Base-by-base conservation (phyloP, 2,888 invertebrate genomes). In the Linyphia triangularis region DNA sequence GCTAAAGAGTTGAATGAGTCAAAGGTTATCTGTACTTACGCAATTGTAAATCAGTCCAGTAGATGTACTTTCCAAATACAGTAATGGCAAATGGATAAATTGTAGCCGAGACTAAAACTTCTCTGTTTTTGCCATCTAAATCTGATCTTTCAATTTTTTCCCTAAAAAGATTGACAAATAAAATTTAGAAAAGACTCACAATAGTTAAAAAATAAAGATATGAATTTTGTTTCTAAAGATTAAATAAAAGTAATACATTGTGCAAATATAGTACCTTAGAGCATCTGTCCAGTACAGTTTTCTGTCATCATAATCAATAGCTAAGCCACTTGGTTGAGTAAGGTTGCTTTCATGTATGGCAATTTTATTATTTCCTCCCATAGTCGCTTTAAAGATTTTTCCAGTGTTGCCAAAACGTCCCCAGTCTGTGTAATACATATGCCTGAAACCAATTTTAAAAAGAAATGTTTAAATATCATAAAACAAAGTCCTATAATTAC, bases 81-180 rank as follows among this genome's bases (percentile, higher is more conserved):
- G 98, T 97, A 65, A 99, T 96, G 0, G 98, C 98, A 93, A 98
- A 98, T 0, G 98, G 98, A 94, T 98, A 98, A 83, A 98, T 97
- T 0, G 98, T 97, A 0, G 98, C 97, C 0, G 96, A 95, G 37
- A 98, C 95, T 0, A 98, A 83, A 2, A 93, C 92, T 93, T 98
- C 96, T 72, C 99, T 94, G 89, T 96, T 96, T 57, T 95, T 95
- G 0, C 99, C 99, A 92, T 98, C 96, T 67, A 99, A 93, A 92
- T 96, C 96, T 0, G 97, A 96, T 40, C 98, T 94, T 93, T 99
- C 99, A 90, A 99, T 99, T 92, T 98, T 98, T 92, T 99, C 98
- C 26, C 93, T 93, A 84, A 67, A 81, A 70, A 9, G 13, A 24
- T 30, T 63, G 19, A n/a, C 24, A 37, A 61, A 13, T 26, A 22